Conservation (phyloP, 1,140 invertebrate species). For the Zophobas morio region DNA sequence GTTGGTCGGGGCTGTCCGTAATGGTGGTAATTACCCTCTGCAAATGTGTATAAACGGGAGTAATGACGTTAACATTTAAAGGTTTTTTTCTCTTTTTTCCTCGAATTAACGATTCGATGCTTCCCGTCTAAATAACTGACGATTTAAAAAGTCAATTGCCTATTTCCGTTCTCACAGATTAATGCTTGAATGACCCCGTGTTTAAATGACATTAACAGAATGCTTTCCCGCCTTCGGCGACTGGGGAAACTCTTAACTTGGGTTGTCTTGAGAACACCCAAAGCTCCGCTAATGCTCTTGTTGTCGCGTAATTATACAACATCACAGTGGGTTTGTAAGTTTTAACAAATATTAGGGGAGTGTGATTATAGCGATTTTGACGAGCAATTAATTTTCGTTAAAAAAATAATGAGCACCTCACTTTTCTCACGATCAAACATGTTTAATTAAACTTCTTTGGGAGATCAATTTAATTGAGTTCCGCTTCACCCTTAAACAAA, state of each 20-base stretch:
- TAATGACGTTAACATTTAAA: slow-evolving; percentile 54
- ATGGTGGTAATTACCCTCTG: slow-evolving; percentile 28
- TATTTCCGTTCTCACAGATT: slow-evolving; percentile 56
- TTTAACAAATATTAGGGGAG: slow-evolving; percentile 42
- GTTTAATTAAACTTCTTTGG: slow-evolving; percentile 24
- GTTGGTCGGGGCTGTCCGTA: slow-evolving; percentile 27
- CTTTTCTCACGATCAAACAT: slow-evolving; percentile 33
- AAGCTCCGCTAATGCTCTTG: slow-evolving; percentile 49
- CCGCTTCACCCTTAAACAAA: slow-evolving; percentile 2
- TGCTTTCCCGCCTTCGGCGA: slow-evolving; percentile 57
- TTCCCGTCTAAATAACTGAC: slow-evolving; percentile 57
- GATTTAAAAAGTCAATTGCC: slow-evolving; percentile 62
- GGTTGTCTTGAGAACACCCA: slow-evolving; percentile 33
- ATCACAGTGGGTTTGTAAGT: slow-evolving; percentile 43
- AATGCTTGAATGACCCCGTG: slow-evolving; percentile 57
- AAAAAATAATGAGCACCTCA: slow-evolving; percentile 32
- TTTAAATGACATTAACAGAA: slow-evolving; percentile 61
- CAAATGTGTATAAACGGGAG: slow-evolving; percentile 33
- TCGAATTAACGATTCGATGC: slow-evolving; percentile 50
- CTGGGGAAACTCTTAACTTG: slow-evolving; percentile 35
- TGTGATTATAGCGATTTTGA: slow-evolving; percentile 24
- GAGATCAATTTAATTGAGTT: slow-evolving; percentile 15
- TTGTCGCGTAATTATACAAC: slow-evolving; percentile 58
- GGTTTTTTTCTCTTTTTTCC: slow-evolving; percentile 29
- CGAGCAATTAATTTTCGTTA: slow-evolving; percentile 36